Percentiles rank a stretch among this genome's conserved stretches.
Evolutionary conservation across 2,113 vertebrate species (phyloP).

Genomic region (Zingel zingel): DNA sequence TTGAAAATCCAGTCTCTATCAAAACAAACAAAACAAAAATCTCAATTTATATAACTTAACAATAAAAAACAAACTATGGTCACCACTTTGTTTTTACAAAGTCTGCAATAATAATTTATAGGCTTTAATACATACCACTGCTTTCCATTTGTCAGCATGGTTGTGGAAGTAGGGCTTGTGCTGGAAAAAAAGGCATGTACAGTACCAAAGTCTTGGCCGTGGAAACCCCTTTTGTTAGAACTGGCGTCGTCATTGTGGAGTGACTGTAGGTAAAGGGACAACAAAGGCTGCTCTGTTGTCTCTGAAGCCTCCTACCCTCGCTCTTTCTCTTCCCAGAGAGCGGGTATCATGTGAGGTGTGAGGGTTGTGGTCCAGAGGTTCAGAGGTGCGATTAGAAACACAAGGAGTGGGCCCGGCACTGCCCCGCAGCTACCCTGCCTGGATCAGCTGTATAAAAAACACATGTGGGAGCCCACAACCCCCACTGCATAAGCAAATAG

Average conservation of each 20-base stretch:
- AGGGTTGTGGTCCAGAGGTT: conserved; percentile 65
- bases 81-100: conserved; percentile 77
- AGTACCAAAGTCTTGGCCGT: conserved; percentile 57
- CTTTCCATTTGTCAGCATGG: conserved; percentile 68
- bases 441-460: conserved; percentile 77
- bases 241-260: conserved; percentile 30
- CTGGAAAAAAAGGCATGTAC: conserved; percentile 63
- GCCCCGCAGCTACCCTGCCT: conserved; percentile 69
- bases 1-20: conserved; percentile 87
- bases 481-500: conserved; percentile 65
- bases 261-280: conserved; percentile 29
- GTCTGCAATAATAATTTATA: conserved; percentile 86
- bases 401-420: conserved; percentile 51
- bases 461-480: conserved; percentile 67
- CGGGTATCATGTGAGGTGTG: conserved; percentile 72
- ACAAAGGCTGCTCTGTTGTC: conserved; percentile 67
- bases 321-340: conserved; percentile 43
- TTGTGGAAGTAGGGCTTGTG: conserved; percentile 64
- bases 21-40: conserved; percentile 73
- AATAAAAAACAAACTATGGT: conserved; percentile 81
- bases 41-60: conserved; percentile 87
- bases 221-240: conserved; percentile 45
- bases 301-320: conserved; percentile 37
- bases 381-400: conserved; percentile 73
- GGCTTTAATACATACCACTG: conserved; percentile 73